Evolutionary conservation across 2,797 vertebrate species (phyloP).

Genomic region (Arctocebus calabarensis): DNA sequence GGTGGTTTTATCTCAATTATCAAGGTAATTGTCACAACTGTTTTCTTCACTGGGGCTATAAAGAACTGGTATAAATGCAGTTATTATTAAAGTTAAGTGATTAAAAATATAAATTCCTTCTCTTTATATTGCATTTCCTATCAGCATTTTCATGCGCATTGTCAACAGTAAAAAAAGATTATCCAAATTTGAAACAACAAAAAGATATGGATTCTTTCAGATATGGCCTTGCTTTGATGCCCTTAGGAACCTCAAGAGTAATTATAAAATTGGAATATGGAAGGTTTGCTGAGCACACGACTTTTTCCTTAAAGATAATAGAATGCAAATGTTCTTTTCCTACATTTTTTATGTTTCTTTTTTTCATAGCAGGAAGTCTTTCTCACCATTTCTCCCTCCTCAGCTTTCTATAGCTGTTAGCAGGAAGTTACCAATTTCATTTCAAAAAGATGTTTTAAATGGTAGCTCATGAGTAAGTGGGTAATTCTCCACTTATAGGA

Average conservation of each 20-base stretch:
- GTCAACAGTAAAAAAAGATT: constrained; percentile 27
- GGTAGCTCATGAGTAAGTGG: constrained; percentile 61
- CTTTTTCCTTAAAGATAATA: constrained; percentile 41
- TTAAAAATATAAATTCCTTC: constrained; percentile 49
- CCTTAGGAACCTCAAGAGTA: not conserved
- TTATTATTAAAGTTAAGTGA: constrained; percentile 36
- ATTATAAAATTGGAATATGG: not conserved
- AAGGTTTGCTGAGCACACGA: not conserved
- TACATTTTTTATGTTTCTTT: constrained; percentile 52
- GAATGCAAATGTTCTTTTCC: constrained; percentile 68
- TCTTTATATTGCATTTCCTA: not conserved
- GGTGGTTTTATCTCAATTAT: not conserved
- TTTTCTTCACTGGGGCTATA: not conserved
- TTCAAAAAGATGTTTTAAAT: constrained; percentile 69
- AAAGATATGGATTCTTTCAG: not conserved
- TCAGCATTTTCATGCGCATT: not conserved
- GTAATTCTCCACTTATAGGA: not conserved
- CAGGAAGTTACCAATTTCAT: constrained; percentile 67
- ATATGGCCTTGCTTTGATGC: constrained; percentile 54
- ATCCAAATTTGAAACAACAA: not conserved
- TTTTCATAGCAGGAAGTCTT: not conserved
- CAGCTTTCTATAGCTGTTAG: constrained; percentile 49
- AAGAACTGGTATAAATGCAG: not conserved
- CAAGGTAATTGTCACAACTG: not conserved
- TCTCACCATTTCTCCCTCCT: not conserved